phyloP scores from a whole-genome alignment of 2,888 invertebrate species.

The Brassicogethes aeneus region DNA sequence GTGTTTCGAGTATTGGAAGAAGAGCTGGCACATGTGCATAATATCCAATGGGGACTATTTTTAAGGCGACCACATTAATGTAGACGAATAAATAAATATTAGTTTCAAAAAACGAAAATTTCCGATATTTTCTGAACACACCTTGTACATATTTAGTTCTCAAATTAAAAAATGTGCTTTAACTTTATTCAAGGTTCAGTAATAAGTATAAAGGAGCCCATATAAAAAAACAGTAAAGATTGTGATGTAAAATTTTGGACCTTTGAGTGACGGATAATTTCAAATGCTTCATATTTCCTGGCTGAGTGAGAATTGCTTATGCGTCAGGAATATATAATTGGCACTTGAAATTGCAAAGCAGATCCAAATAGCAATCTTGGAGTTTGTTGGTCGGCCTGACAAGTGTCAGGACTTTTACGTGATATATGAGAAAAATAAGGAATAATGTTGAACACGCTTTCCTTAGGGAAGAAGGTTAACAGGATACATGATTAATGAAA shows the following conservation, averaged over 20 bases:
- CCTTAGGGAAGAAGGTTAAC: conserved; percentile 31
- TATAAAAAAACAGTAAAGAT: too few species aligned
- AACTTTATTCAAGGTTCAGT: too few species aligned
- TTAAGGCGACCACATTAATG: too few species aligned
- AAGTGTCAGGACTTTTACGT: conserved; percentile 36
- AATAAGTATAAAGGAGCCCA: too few species aligned
- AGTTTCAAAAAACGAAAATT: too few species aligned
- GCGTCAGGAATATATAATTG: conserved; percentile 41
- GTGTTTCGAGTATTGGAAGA: too few species aligned
- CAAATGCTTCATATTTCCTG: conserved; percentile 39
- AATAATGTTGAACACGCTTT: conserved; percentile 29
- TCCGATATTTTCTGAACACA: too few species aligned
- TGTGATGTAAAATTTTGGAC: conserved; percentile 1
- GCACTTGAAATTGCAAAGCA: conserved; percentile 35
- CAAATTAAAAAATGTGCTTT: too few species aligned
- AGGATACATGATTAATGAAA: conserved; percentile 33
- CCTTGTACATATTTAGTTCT: too few species aligned
- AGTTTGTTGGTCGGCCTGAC: conserved; percentile 29
- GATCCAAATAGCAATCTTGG: conserved; percentile 20
- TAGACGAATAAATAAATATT: too few species aligned
- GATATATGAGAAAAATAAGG: conserved; percentile 41
- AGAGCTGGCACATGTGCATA: too few species aligned
- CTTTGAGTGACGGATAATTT: conserved; percentile 36
- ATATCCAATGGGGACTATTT: too few species aligned
- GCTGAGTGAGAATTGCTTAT: conserved; percentile 39